Conservation (phyloP, 2,797 vertebrate genomes). For the Helicolenus hilgendorfi region DNA sequence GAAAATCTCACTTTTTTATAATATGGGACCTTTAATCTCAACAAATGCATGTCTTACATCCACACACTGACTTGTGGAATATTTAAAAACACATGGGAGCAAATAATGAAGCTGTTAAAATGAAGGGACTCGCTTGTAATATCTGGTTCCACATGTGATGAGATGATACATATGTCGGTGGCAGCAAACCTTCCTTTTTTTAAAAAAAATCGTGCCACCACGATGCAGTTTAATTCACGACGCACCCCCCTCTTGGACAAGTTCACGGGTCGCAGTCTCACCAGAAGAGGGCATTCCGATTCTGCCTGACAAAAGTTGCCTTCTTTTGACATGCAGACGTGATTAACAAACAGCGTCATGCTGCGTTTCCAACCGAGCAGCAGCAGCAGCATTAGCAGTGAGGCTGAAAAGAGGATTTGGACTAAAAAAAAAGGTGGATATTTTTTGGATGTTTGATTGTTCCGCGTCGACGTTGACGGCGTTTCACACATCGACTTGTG, state of each 20-base stretch:
- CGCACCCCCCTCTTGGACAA: constrained; percentile 27
- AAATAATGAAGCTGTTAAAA: not conserved
- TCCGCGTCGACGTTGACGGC: constrained; percentile 26
- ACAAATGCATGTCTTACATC: not conserved
- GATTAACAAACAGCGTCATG: constrained; percentile 79
- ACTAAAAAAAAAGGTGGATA: constrained; percentile 56
- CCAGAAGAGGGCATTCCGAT: constrained; percentile 92
- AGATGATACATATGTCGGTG: not conserved
- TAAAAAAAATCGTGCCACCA: not conserved
- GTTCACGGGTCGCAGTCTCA: constrained; percentile 79
- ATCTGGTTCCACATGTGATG: not conserved
- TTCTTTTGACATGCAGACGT: constrained; percentile 74
- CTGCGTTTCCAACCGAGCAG: constrained; percentile 60
- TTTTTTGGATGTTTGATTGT: constrained; percentile 57
- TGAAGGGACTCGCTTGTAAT: not conserved
- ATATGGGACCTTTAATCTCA: too few species aligned
- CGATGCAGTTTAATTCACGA: constrained; percentile 27
- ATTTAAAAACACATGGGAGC: not conserved
- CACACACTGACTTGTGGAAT: not conserved
- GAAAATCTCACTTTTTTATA: too few species aligned
- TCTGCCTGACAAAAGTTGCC: constrained; percentile 89
- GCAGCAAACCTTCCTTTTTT: not conserved
- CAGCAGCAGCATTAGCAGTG: not conserved
- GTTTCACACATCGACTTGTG: constrained; percentile 58
- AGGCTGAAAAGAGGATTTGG: constrained; percentile 43